These are phyloP conservation scores for Enoplosus armatus DNA, from an alignment of 2,797 vertebrate genomes.

Conservation along the genomic window DNA sequence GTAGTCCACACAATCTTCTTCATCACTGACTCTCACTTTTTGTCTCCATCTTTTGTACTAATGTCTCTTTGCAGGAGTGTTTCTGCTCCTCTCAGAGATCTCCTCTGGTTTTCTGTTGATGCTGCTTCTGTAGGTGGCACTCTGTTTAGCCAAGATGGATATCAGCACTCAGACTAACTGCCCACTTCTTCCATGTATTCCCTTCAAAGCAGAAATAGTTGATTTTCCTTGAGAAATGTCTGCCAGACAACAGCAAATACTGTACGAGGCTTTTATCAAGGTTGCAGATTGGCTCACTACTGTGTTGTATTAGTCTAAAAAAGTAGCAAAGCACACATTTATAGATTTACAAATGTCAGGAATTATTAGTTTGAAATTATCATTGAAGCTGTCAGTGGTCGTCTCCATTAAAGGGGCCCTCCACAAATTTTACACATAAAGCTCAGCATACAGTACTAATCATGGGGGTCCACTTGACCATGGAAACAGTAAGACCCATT, in stretches of 20 bases:
- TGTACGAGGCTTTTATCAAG: neutral
- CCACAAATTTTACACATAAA: neutral
- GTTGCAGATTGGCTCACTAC: neutral
- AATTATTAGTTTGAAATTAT: neutral
- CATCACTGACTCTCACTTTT: neutral
- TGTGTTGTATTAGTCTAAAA: neutral
- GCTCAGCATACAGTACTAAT: neutral
- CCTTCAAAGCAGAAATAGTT: neutral
- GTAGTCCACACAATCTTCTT: neutral
- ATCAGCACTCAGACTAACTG: neutral
- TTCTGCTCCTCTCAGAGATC: neutral
- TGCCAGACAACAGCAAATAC: neutral
- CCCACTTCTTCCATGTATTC: slow-evolving; percentile 8
- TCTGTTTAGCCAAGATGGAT: neutral
- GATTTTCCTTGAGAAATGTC: neutral
- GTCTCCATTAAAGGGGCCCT: neutral
- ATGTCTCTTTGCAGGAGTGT: too few relatives aligned
- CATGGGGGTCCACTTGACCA: neutral
- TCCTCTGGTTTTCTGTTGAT: neutral
- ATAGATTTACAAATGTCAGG: neutral
- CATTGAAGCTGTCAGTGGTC: neutral
- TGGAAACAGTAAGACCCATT: neutral
- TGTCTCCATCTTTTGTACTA: neutral
- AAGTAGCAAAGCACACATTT: neutral
- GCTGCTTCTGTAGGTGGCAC: slow-evolving; percentile 7